Base-by-base conservation (phyloP, 1,140 invertebrate genomes). In the Halictus rubicundus region DNA sequence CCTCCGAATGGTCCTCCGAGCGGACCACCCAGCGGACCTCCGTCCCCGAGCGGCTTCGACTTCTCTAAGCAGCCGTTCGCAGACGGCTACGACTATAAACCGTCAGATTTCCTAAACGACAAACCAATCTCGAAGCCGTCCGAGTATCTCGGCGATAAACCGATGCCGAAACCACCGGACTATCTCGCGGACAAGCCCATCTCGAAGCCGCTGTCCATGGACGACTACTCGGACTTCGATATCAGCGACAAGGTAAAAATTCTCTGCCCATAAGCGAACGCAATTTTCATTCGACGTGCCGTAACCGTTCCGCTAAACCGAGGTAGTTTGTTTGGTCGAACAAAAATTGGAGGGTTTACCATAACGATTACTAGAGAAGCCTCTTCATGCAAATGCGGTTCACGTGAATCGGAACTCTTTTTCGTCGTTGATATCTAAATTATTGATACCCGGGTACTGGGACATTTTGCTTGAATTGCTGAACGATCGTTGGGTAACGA, bases 101-200 rank as follows among this genome's bases (percentile, higher is more conserved):
- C 85, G 0, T 42, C 68, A 0, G 71, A 74, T n/a, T 82, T 68
- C 23, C 0, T 68, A 42, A 71, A 46, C 12, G 74, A 79, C 37
- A 81, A 86, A 39, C 83, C 84, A 21, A 75, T 64, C 16, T 52
- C 82, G 1, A 84, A 85, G n/a, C 83, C 84, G 1, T 25, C 69
- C 4, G 66, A 77, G 52, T 80, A 78, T 23, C 12, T 78, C 7
- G 4, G 25, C 8, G 80, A 74, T 57, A 65, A 64, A 7, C 61
- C 71, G 3, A 37, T 64, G 19, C 49, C 71, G n/a, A 68, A 54
- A 12, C 66, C 66, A 12, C 2, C 23, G 16, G 70, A 72, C 8
- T 72, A 52, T 21, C 25, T 64, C 1, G 60, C 19, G 16, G 71
- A 81, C 42, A 78, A 81, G 37, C 80, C 80, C 19, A 71, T 81